Conservation (phyloP, 2,113 vertebrate species). For the Pithys albifrons region DNA sequence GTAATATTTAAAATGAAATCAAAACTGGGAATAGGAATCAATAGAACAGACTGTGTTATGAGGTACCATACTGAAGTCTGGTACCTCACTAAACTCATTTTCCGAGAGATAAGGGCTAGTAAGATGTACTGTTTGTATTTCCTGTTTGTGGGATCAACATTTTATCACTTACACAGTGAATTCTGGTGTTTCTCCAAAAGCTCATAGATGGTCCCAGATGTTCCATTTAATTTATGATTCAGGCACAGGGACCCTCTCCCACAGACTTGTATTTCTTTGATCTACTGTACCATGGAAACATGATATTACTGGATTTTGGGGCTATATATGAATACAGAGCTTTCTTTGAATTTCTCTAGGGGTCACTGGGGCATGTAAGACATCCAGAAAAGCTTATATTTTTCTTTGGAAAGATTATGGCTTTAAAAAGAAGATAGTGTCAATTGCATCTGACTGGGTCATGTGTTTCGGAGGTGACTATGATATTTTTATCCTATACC, state of each 20-base stretch:
- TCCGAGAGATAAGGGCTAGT: neutral
- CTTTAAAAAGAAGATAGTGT: neutral
- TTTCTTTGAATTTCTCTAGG: neutral
- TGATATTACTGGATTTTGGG: neutral
- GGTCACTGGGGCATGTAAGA: neutral
- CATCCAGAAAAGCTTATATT: neutral
- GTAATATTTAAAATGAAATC: neutral
- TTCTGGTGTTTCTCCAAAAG: neutral
- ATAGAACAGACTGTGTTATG: neutral
- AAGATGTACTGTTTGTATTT: neutral
- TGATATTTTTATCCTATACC: conserved; percentile 25
- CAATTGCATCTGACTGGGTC: neutral
- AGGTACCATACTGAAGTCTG: neutral
- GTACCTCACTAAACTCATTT: neutral
- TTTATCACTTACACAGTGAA: neutral
- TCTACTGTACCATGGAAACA: neutral
- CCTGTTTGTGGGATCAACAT: neutral
- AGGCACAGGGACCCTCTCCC: neutral
- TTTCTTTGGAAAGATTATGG: neutral
- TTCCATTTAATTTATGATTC: neutral
- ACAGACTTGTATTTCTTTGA: neutral
- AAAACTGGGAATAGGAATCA: neutral
- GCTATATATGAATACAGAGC: neutral
- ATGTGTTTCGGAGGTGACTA: neutral
- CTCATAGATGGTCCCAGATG: neutral